These are phyloP conservation scores for Nemopilema nomurai DNA, from an alignment of 30 jellyfish, hydroid and myxozoan species.

Conservation along the genomic window DNA sequence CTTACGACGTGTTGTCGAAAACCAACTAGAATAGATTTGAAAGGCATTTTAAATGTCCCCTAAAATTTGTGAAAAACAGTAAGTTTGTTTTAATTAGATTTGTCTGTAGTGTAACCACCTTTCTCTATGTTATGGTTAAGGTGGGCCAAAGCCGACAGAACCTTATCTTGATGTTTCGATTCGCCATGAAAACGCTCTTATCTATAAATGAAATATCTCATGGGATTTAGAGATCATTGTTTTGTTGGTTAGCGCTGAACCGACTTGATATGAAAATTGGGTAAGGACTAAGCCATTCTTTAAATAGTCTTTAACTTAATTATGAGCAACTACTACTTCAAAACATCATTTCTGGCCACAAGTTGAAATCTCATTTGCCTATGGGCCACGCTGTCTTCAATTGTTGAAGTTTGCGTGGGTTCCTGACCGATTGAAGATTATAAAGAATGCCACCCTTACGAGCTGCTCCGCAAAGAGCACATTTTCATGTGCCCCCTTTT, in stretches of 20 bases:
- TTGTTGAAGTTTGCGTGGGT: conserved; percentile 28
- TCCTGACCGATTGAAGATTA: conserved; percentile 15
- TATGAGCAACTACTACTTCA: conserved; percentile 15
- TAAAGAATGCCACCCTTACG: conserved; percentile 11
- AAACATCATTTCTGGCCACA: conserved; percentile 31
- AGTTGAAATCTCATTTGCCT: conserved; percentile 43
- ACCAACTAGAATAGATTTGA: conserved; percentile 25
- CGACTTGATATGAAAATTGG: conserved; percentile 10
- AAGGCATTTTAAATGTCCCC: conserved; percentile 30
- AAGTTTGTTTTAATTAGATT: conserved; percentile 21
- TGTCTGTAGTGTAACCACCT: conserved; percentile 34
- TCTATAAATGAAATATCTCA: conserved; percentile 45
- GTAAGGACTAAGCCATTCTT: conserved; percentile 30
- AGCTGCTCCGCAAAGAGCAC: not conserved
- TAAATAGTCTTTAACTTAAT: conserved; percentile 34
- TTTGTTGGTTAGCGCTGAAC: conserved; percentile 26
- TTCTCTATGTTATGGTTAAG: conserved; percentile 35
- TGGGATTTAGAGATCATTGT: conserved; percentile 46
- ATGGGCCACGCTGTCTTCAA: conserved; percentile 34
- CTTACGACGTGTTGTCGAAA: conserved; percentile 7
- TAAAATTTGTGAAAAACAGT: conserved; percentile 14
- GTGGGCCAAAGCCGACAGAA: conserved; percentile 32
- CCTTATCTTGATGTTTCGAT: conserved; percentile 26
- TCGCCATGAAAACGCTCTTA: conserved; percentile 38
- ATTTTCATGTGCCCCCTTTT: not conserved